Evolutionary conservation across 2,797 vertebrate species (phyloP), one percentile per base, ranked within the genome.

Genomic region (Etheostoma nigrum): DNA sequence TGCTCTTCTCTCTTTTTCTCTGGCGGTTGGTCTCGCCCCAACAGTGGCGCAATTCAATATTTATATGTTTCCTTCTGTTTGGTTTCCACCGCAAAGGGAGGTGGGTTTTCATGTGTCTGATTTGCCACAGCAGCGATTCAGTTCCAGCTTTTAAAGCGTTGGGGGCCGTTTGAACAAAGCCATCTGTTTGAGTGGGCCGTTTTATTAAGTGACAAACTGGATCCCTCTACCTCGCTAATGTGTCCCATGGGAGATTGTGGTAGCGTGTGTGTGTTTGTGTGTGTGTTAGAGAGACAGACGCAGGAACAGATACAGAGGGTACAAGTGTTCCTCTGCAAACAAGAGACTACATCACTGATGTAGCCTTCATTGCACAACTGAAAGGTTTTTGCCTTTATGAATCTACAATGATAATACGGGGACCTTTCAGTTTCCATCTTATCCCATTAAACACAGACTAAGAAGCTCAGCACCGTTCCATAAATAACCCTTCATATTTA

Each of bases 191-290:
- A 93, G 88, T 86, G 88, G 91, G 87, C 74, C 64, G 45, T 91
- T 92, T 94, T 93, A 94, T 94, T 93, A 93, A 93, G 93, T 93
- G 93, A 93, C 92, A 93, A 91, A 91, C 92, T 90, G 88, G 84
- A 93, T 91, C 81, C 79, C 70, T 90, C 89, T 89, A 85, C 88
- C 80, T 89, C 61, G 62, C 89, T 93, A 93, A 94, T 91, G 89
- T 85, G 86, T 92, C 92, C 86, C 72, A 1, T 25, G 88, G 91
- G 92, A 92, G 77, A 72, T 0, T 23, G 81, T 40, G 16, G 81
- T 66, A 16, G 67, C 54, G 60, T 58, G 74, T 74, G 63, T 84
- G 76, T 67, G 61, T 74, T 61, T 62, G 51, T 48, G 40, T 73
- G 69, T 74, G 57, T 69, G 61, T 52, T 68, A 36, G 23, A 62